Evolutionary conservation across 2,113 vertebrate species (phyloP), one percentile per base, ranked within the genome.

Genomic region (Trachemys scripta): DNA sequence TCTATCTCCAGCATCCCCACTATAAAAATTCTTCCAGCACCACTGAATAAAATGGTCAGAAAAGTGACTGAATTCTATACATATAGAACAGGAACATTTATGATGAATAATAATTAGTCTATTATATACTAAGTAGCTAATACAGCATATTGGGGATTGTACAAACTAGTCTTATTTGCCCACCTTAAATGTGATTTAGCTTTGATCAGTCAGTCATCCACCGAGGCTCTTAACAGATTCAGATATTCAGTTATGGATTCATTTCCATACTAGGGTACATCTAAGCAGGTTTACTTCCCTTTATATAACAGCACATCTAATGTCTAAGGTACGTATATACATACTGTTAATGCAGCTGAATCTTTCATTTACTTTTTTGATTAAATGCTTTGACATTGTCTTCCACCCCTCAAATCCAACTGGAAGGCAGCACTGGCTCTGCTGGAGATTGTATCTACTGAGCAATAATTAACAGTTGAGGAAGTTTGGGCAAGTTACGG

Each of bases 351-450:
- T 93, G 91, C 91, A 88, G 88, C 89, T 83, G 86, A 88, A 87
- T 53, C 92, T 97, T 97, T 97, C 95, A 91, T 95, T 96, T 97
- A 84, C 92, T 92, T 91, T 96, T 96, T 92, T 91, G 94, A 90
- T 96, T 90, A 96, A 96, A 96, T 90, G 54, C 82, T 95, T 91
- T 93, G 87, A 90, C 89, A 78, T 57, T 81, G 9, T 76, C 81
- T 76, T 88, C 19, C 57, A 88, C n/a, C 49, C 62, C 47, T 95
- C 87, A 95, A 96, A 94, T 92, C 83, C 81, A 91, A 2, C 27
- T 87, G 95, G 85, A 97, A 95, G 90, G 83, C 83, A 97, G 16
- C 75, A 87, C 84, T 80, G 92, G 79, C 79, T 94, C 75, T 94
- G 45, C 82, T 94, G 85, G 65, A 91, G 87, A 96, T 85, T 94